Base-by-base conservation (phyloP, 2,113 vertebrate genomes). In the Trinectes maculatus region DNA sequence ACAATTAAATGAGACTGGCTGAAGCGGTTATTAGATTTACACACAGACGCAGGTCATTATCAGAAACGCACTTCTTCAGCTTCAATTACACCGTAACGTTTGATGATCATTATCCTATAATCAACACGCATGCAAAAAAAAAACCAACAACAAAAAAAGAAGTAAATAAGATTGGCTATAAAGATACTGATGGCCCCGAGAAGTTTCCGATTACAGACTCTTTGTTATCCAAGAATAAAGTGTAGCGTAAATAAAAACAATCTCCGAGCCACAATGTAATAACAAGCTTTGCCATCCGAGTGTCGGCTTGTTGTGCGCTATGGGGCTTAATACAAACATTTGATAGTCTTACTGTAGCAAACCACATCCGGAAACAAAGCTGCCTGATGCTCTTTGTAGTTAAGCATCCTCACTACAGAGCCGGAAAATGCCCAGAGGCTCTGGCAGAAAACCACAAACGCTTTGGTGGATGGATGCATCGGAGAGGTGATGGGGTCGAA, bases 361-460 rank as follows among this genome's bases (percentile, higher is more conserved):
- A 71, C 42, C 37, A 46, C 55, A 68, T 84, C 59, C 69, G 74
- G 83, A 86, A 83, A 90, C 86, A 88, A 85, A 84, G 80, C 76
- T 73, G 73, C 43, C 72, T 76, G 77, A 85, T 87, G 68, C 79
- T 88, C 74, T 87, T 86, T 91, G 77, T 85, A 87, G 82, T 87
- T 79, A 73, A 88, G 73, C 77, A 70, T 80, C 64, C 60, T 80
- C 63, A 74, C 83, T 73, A 72, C 82, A 55, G 57, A 82, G 82
- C 70, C 39, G 51, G 44, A 54, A 64, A 83, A 80, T 77, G 81
- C 82, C 74, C 79, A 74, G 62, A 81, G 80, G 83, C 85, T 78
- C 69, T 82, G 70, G 85, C 65, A 80, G 56, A 75, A 64, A 87
- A 61, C 74, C 73, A 37, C 49, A 63, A 83, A 71, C 60, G 78